Conservation (phyloP, 2,888 invertebrate genomes). For the Erpobdella octoculata region DNA sequence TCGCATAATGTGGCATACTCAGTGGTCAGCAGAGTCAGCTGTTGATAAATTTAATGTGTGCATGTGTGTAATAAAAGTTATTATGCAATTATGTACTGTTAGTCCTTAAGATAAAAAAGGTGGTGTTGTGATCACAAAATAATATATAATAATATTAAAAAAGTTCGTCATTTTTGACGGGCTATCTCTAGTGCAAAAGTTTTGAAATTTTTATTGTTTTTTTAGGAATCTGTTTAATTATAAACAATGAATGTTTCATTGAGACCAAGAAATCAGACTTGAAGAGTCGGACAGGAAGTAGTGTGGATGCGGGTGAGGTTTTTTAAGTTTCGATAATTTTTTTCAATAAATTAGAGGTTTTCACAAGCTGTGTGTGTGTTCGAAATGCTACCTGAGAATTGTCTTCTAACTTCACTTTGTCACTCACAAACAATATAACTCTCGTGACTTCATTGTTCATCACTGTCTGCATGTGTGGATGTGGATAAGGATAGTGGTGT, state of each 20-base stretch:
- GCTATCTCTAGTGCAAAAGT: too few relatives aligned
- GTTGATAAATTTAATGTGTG: too few relatives aligned
- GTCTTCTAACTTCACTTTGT: background rate
- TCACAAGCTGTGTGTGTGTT: background rate
- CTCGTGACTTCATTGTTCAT: too few relatives aligned
- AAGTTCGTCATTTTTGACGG: too few relatives aligned
- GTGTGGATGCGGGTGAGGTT: background rate
- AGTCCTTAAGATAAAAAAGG: background rate
- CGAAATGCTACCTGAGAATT: background rate
- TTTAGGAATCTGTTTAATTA: slow-evolving; percentile 2
- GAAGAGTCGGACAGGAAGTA: background rate
- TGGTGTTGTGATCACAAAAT: background rate
- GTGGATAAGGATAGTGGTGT: too few relatives aligned
- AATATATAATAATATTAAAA: background rate
- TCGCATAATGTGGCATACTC: too few relatives aligned
- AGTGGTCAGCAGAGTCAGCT: too few relatives aligned
- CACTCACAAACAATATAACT: too few relatives aligned
- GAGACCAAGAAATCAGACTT: background rate
- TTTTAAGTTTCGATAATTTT: background rate
- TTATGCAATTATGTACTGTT: background rate
- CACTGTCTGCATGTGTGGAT: too few relatives aligned
- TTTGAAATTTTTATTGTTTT: too few relatives aligned
- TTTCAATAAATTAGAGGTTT: background rate
- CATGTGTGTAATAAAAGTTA: too few relatives aligned
- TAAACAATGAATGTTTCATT: background rate